Evolutionary conservation across 2,113 vertebrate species (phyloP).

Genomic region (Ceyx melanurus): DNA sequence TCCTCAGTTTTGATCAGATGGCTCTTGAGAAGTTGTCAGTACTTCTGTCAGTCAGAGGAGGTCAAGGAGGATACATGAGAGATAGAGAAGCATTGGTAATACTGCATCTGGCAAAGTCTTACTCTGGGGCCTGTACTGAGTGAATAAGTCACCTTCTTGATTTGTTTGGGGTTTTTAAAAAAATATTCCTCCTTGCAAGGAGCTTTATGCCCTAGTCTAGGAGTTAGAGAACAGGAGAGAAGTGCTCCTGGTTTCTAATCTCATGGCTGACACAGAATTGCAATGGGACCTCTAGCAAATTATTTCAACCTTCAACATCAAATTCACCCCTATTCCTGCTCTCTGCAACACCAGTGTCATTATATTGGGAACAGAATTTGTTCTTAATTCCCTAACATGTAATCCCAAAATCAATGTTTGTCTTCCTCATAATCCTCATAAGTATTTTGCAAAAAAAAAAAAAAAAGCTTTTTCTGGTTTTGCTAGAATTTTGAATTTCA

Average conservation of each 20-base stretch:
- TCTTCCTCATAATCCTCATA: not conserved
- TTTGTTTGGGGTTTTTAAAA: too few relatives aligned
- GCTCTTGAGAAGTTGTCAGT: not conserved
- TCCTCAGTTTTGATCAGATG: not conserved
- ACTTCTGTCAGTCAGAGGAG: not conserved
- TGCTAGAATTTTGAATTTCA: not conserved
- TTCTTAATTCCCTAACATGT: not conserved
- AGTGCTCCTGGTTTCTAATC: conserved; percentile 1
- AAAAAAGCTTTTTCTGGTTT: not conserved
- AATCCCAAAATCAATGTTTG: not conserved
- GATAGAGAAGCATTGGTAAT: not conserved
- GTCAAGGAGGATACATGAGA: not conserved
- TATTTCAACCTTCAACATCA: not conserved
- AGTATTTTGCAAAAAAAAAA: not conserved
- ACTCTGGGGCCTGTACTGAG: not conserved
- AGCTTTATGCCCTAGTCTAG: not conserved
- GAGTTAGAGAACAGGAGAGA: not conserved
- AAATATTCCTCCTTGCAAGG: not conserved
- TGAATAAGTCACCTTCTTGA: not conserved
- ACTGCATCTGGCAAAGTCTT: not conserved
- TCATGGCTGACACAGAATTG: not conserved
- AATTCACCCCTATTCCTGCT: not conserved
- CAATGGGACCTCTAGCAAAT: not conserved
- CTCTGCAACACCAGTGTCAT: not conserved
- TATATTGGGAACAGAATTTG: not conserved